Percentiles rank a stretch among this genome's conserved stretches.
Evolutionary conservation across 2,797 vertebrate species (phyloP).

Genomic region (Lycodopsis pacificus): DNA sequence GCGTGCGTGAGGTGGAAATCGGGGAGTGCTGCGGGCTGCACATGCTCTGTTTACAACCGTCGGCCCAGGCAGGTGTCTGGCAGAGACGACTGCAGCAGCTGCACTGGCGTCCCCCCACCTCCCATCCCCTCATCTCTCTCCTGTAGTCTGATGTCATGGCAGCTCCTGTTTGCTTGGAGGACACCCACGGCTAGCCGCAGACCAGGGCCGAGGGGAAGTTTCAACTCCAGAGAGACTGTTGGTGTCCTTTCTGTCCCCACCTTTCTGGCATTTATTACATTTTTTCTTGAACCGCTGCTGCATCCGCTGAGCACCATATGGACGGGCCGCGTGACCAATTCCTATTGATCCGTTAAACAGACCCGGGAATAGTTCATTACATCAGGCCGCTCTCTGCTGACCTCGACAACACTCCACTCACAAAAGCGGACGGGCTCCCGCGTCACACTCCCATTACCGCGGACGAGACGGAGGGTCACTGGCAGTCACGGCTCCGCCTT

Average conservation of each 20-base stretch:
- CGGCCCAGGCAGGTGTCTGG: constrained; percentile 63
- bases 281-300: constrained; percentile 21
- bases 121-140: constrained; percentile 29
- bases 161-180: constrained; percentile 67
- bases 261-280: background rate
- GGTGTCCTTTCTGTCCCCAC: constrained; percentile 10
- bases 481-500: constrained; percentile 13
- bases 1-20: constrained; percentile 21
- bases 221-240: constrained; percentile 63
- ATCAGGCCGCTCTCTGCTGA: constrained; percentile 76
- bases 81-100: constrained; percentile 76
- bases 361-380: constrained; percentile 70
- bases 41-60: constrained; percentile 44
- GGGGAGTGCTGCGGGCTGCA: constrained; percentile 13
- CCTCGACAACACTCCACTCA: constrained; percentile 61
- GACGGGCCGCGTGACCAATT: constrained; percentile 59
- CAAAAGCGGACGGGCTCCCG: constrained; percentile 36
- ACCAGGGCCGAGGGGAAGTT: constrained; percentile 51
- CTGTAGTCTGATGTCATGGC: constrained; percentile 77
- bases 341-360: constrained; percentile 70
- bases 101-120: constrained; percentile 44
- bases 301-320: constrained; percentile 58
- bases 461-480: constrained; percentile 60
- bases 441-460: constrained; percentile 50
- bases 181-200: constrained; percentile 50